Conservation (phyloP, 1,140 invertebrate species). For the Drosophila triauraria region DNA sequence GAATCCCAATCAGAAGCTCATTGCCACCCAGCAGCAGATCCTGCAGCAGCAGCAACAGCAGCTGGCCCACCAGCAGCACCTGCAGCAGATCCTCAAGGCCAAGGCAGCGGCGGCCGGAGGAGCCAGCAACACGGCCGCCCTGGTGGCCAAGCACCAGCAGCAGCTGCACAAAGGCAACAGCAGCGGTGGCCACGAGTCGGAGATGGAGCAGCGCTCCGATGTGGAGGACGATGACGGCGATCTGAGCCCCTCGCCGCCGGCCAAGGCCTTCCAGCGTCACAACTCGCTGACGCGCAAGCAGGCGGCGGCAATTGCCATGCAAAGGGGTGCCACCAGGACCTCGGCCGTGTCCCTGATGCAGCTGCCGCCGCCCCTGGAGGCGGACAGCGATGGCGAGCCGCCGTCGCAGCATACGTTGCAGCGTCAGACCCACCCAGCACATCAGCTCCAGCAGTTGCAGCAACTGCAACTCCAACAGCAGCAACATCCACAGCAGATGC, state of each 20-base stretch:
- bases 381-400: slow-evolving; percentile 87
- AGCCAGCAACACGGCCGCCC: slow-evolving; percentile 71
- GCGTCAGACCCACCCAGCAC: slow-evolving; percentile 32
- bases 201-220: slow-evolving; percentile 78
- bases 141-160: slow-evolving; percentile 79
- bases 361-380: slow-evolving; percentile 92
- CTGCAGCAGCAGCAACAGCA: slow-evolving; percentile 80
- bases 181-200: slow-evolving; percentile 57
- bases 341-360: slow-evolving; percentile 90
- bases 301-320: slow-evolving; percentile 86
- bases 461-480: slow-evolving; percentile 53
- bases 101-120: slow-evolving; percentile 76
- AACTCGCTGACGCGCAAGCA: slow-evolving; percentile 87
- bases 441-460: slow-evolving; percentile 45
- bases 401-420: slow-evolving; percentile 44
- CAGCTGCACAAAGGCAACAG: slow-evolving; percentile 63
- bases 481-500: slow-evolving; percentile 48
- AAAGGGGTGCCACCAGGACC: slow-evolving; percentile 85
- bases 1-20: slow-evolving; percentile 78
- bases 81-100: slow-evolving; percentile 80
- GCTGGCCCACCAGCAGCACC: slow-evolving; percentile 78
- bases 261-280: slow-evolving; percentile 86
- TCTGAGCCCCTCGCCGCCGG: slow-evolving; percentile 84
- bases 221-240: slow-evolving; percentile 83
- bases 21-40: slow-evolving; percentile 80